A percentile compares a stretch with the other conserved stretches of the same genome.
These are phyloP conservation scores for Diadophis punctatus DNA, from an alignment of 2,113 vertebrate species.

Conservation along the genomic window DNA sequence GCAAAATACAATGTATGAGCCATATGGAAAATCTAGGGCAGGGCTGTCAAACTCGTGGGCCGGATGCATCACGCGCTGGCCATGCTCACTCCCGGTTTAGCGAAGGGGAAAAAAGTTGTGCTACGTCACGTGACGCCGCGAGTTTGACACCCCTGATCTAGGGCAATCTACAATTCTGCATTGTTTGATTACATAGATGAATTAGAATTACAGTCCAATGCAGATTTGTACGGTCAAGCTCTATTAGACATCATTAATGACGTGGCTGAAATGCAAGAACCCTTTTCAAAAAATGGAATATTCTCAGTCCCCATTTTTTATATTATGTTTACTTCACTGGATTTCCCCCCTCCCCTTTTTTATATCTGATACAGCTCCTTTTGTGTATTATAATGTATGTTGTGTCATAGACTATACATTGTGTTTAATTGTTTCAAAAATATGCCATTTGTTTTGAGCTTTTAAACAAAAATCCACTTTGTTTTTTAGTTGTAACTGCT, in stretches of 20 bases:
- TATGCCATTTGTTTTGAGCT: slow-evolving; percentile 73
- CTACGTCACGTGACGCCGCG: too few relatives aligned
- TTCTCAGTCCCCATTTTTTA: background rate
- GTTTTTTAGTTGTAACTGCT: slow-evolving; percentile 68
- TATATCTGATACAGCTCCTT: background rate
- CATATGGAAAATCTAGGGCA: background rate
- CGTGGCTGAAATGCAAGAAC: slow-evolving; percentile 3
- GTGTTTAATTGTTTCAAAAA: slow-evolving; percentile 65
- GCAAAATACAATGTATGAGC: background rate
- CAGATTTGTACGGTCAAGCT: background rate
- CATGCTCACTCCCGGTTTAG: too few relatives aligned
- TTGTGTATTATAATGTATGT: slow-evolving; percentile 73
- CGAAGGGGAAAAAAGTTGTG: too few relatives aligned
- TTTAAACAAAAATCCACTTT: slow-evolving; percentile 74
- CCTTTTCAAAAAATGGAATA: background rate
- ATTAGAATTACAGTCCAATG: background rate
- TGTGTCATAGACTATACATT: slow-evolving; percentile 73
- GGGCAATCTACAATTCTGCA: background rate
- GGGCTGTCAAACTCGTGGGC: too few relatives aligned
- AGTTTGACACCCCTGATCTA: background rate
- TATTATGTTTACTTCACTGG: slow-evolving; percentile 34
- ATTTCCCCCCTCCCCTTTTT: background rate
- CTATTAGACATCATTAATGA: background rate
- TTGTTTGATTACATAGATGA: background rate
- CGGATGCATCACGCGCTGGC: too few relatives aligned